phyloP scores from a whole-genome alignment of 2,888 invertebrate genomes.

The Rhyacophila evoluta region DNA sequence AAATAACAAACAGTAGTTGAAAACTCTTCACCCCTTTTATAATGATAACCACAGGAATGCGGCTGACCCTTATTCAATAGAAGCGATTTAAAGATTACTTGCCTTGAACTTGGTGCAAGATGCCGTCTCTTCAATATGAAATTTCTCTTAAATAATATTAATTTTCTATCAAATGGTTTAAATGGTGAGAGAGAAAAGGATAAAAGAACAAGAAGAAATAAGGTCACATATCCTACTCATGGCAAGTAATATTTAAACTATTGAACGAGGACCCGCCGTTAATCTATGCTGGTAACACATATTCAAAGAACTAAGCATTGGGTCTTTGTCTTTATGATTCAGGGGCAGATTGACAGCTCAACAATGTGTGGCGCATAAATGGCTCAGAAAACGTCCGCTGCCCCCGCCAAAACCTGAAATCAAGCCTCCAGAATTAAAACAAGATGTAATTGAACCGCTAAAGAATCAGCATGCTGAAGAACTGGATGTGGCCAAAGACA shows the following conservation, averaged over 20 bases:
- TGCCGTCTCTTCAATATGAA: too few relatives aligned
- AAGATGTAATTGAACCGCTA: conserved; percentile 52
- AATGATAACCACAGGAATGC: background rate
- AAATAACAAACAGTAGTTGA: conserved; percentile 2
- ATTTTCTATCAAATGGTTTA: too few relatives aligned
- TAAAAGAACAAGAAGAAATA: too few relatives aligned
- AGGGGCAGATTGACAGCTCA: conserved; percentile 87
- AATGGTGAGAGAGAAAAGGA: too few relatives aligned
- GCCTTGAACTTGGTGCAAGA: too few relatives aligned
- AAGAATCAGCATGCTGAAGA: conserved; percentile 65
- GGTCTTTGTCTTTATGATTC: conserved; percentile 67
- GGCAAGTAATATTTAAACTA: too few relatives aligned
- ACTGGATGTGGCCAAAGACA: conserved; percentile 84
- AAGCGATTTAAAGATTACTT: too few relatives aligned
- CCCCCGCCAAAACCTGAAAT: conserved; percentile 59
- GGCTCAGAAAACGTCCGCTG: conserved; percentile 77
- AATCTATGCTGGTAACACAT: background rate
- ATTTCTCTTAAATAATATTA: too few relatives aligned
- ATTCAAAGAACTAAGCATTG: conserved; percentile 46
- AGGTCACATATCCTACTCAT: too few relatives aligned
- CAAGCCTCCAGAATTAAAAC: conserved; percentile 8
- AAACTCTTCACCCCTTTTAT: background rate
- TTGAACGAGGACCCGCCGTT: too few relatives aligned
- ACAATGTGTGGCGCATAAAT: conserved; percentile 87
- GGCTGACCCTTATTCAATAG: too few relatives aligned